phyloP scores from a whole-genome alignment of 1,140 invertebrate genomes.

The Zaprionus capensis region DNA sequence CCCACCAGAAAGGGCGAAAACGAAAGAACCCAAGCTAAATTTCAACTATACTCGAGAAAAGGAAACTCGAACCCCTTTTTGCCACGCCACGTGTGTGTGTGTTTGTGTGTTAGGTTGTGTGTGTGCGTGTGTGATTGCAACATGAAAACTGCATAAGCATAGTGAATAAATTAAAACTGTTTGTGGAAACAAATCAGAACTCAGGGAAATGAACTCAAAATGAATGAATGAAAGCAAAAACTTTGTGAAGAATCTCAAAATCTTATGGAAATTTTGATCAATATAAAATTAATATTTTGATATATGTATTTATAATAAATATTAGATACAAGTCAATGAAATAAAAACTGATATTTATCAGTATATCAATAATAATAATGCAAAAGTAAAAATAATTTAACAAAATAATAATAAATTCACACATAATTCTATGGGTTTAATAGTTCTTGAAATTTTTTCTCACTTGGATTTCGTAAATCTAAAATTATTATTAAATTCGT shows the following conservation, averaged over 20 bases:
- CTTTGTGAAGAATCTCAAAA: background rate
- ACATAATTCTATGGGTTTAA: background rate
- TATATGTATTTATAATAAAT: too few species aligned
- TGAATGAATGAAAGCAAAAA: background rate
- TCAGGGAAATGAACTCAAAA: background rate
- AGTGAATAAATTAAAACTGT: constrained; percentile 5
- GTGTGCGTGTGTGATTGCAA: constrained; percentile 31
- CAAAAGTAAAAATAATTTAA: background rate
- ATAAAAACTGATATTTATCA: background rate
- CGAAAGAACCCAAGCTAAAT: constrained; percentile 16
- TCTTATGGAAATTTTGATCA: background rate
- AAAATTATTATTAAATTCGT: background rate
- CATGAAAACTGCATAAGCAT: constrained; percentile 33
- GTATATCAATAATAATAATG: too few species aligned
- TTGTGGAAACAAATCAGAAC: background rate
- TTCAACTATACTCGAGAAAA: constrained; percentile 7
- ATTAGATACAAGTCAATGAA: background rate
- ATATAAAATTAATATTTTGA: too few species aligned
- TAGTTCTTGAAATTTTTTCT: too few species aligned
- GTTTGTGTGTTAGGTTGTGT: constrained; percentile 9
- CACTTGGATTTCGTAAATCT: background rate
- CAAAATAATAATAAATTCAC: background rate
- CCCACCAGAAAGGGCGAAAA: background rate
- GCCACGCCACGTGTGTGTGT: constrained; percentile 26
- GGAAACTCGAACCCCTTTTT: constrained; percentile 29